These are phyloP conservation scores for Cyanoramphus novaezelandiae DNA, from an alignment of 2,113 vertebrate species.

Conservation along the genomic window DNA sequence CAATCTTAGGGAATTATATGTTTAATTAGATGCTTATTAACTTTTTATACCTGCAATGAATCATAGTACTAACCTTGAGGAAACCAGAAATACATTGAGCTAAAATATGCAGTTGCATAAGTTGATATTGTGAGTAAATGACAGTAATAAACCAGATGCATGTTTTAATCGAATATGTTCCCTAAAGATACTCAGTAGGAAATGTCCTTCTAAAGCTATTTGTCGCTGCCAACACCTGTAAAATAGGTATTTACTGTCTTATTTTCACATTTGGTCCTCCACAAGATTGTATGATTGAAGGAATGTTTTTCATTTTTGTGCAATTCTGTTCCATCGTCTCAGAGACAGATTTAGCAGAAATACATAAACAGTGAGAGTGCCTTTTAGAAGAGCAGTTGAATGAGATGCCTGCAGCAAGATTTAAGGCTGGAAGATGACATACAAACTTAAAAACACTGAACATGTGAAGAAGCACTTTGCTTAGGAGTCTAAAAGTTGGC, in stretches of 20 bases:
- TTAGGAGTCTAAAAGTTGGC: not conserved
- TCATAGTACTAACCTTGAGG: conserved; percentile 30
- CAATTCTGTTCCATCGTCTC: not conserved
- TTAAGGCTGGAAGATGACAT: not conserved
- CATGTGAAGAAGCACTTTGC: rapidly evolving
- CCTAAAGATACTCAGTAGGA: not conserved
- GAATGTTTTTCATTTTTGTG: not conserved
- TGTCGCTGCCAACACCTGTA: not conserved
- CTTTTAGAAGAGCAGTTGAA: not conserved
- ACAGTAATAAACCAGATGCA: not conserved
- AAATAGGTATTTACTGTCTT: not conserved
- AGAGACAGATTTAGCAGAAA: not conserved
- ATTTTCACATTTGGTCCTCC: not conserved
- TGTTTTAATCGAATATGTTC: not conserved
- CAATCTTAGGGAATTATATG: conserved; percentile 58
- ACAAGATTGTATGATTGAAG: not conserved
- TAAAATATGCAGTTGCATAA: not conserved
- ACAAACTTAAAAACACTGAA: not conserved
- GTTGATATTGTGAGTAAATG: not conserved
- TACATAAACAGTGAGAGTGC: not conserved
- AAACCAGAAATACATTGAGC: conserved; percentile 11
- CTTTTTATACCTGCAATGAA: conserved; percentile 43
- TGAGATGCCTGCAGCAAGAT: not conserved
- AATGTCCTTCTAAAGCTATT: not conserved
- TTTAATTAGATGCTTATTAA: conserved; percentile 66